Conservation (phyloP, 2,113 vertebrate genomes). For the Callithrix jacchus region DNA sequence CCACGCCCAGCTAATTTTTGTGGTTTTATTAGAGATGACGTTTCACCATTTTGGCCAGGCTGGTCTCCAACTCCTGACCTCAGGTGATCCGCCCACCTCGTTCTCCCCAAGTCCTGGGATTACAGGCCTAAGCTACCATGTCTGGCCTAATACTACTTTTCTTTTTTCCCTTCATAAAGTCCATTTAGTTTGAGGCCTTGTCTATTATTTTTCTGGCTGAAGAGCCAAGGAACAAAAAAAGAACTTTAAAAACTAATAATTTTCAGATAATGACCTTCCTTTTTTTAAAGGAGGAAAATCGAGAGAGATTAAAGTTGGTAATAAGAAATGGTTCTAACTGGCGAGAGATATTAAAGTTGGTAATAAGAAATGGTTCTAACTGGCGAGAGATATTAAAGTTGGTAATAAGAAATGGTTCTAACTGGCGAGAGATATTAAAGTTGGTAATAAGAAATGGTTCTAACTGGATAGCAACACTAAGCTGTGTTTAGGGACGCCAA, state of each 20-base stretch:
- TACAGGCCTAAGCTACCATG: too few species aligned
- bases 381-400: not conserved
- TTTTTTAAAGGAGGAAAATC: not conserved
- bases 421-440: not conserved
- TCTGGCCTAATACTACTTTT: not conserved
- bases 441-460: not conserved
- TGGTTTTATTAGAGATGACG: too few species aligned
- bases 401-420: too few species aligned
- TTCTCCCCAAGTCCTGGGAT: too few species aligned
- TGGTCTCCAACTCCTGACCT: too few species aligned
- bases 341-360: too few species aligned
- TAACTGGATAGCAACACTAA: not conserved
- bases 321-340: too few species aligned
- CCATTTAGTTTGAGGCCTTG: not conserved
- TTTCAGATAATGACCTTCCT: not conserved
- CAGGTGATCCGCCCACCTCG: too few species aligned
- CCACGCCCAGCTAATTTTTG: too few species aligned
- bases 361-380: not conserved
- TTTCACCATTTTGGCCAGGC: too few species aligned
- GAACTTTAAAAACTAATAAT: not conserved
- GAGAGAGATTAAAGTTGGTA: not conserved
- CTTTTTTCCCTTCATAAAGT: not conserved
- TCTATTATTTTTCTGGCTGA: not conserved
- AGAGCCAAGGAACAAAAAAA: constrained; percentile 4
- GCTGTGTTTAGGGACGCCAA: not conserved